These are phyloP conservation scores for Drosophila biarmipes DNA, from an alignment of 1,140 invertebrate species.

Conservation along the genomic window DNA sequence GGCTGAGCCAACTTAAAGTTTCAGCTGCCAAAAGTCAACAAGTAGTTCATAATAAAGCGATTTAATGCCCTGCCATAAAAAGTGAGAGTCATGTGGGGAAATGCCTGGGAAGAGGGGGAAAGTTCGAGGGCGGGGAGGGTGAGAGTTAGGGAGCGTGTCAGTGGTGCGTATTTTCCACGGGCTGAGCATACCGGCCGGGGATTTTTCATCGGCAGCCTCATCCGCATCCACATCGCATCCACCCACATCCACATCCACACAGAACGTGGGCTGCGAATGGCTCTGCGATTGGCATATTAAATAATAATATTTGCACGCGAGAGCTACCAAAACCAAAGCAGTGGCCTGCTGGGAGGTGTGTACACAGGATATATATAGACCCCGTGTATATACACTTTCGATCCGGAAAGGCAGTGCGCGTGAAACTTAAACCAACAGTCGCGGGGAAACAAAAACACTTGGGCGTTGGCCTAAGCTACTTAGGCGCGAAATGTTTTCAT, in stretches of 20 bases:
- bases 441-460: conserved; percentile 50
- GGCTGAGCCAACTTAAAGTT: conserved; percentile 64
- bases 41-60: conserved; percentile 79
- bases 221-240: no score
- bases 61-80: conserved; percentile 65
- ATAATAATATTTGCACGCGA: conserved; percentile 77
- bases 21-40: conserved; percentile 67
- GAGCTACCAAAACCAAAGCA: conserved; percentile 48
- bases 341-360: conserved; percentile 14
- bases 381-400: conserved; percentile 45
- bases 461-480: conserved; percentile 58
- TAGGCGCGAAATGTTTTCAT: conserved; percentile 70
- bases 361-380: conserved; percentile 15
- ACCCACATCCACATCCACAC: neutral
- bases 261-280: conserved; percentile 12
- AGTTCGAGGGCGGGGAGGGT: neutral
- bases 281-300: conserved; percentile 70
- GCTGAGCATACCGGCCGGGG: conserved; percentile 12
- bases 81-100: conserved; percentile 28
- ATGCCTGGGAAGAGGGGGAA: neutral
- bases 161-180: conserved; percentile 40
- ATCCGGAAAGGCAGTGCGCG: conserved; percentile 60
- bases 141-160: conserved; percentile 35
- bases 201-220: conserved; percentile 1
- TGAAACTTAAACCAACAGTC: conserved; percentile 51